Percentiles rank a stretch among this genome's conserved stretches.
Evolutionary conservation across 1,140 invertebrate genomes (phyloP).

Genomic region (Oppia nitens): DNA sequence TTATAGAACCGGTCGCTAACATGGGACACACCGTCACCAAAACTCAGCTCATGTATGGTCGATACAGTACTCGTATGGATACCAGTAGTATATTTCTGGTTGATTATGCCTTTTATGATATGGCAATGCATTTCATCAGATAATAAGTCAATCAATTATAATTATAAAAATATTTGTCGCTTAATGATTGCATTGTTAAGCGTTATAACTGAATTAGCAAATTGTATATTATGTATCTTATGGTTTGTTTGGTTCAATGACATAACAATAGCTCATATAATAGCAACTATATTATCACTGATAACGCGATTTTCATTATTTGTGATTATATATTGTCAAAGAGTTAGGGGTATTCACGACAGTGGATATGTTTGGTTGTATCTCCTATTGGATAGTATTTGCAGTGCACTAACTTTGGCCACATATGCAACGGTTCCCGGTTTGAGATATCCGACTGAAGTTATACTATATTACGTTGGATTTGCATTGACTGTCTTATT

Average conservation of each 20-base stretch:
- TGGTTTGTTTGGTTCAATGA: too few relatives aligned
- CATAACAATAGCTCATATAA: too few relatives aligned
- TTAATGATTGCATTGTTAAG: not conserved
- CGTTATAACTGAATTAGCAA: too few relatives aligned
- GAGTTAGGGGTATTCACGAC: not conserved
- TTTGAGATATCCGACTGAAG: not conserved
- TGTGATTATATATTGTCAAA: constrained; percentile 1
- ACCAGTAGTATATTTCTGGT: constrained; percentile 33
- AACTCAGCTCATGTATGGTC: constrained; percentile 26
- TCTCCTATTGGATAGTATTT: constrained; percentile 1
- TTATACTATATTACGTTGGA: not conserved
- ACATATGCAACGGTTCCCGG: not conserved
- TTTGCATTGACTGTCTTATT: not conserved
- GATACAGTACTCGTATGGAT: constrained; percentile 28
- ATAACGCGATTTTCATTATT: too few relatives aligned
- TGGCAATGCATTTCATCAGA: constrained; percentile 5
- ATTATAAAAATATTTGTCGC: constrained; percentile 6
- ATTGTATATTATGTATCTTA: too few relatives aligned
- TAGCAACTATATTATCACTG: too few relatives aligned
- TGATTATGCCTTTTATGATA: constrained; percentile 53
- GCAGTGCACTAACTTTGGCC: not conserved
- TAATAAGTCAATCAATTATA: constrained; percentile 10
- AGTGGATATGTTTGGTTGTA: constrained; percentile 9
- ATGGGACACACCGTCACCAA: constrained; percentile 22
- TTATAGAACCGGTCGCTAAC: too few relatives aligned